Conservation (phyloP, 2,113 vertebrate genomes). For the Oncorhynchus gorbuscha region DNA sequence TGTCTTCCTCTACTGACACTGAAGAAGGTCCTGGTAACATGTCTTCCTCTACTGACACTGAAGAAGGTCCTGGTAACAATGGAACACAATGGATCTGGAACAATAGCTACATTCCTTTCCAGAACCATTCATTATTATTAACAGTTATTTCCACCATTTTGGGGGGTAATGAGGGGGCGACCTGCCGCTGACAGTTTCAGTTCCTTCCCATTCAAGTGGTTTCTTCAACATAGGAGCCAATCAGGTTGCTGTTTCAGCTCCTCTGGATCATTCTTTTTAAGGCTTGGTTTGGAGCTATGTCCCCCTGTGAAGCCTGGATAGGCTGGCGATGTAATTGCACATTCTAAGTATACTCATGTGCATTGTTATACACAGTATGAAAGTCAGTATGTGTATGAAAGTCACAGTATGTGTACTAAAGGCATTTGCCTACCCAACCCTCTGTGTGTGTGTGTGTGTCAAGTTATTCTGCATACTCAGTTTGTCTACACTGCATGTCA, state of each 20-base stretch:
- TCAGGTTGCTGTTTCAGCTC: conserved; percentile 57
- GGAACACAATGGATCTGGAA: no score
- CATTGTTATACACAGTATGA: neutral
- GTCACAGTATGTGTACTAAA: no score
- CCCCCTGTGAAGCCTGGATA: conserved; percentile 48
- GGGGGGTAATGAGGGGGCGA: conserved; percentile 28
- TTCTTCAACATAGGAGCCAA: conserved; percentile 52
- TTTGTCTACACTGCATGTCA: conserved; percentile 44
- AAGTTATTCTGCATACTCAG: no score
- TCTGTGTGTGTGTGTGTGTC: no score
- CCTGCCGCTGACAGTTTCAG: conserved; percentile 40
- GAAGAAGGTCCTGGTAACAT: no score
- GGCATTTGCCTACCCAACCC: no score
- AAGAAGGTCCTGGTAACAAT: no score
- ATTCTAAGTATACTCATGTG: neutral
- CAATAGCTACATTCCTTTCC: no score
- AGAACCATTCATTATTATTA: conserved; percentile 3
- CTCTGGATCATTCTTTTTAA: conserved; percentile 50
- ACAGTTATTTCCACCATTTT: conserved; percentile 49
- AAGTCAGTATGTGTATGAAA: neutral
- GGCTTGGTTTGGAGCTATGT: conserved; percentile 33
- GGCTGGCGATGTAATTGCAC: neutral
- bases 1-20: no score
- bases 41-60: no score
- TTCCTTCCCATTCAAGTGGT: conserved; percentile 57